A percentile compares a stretch with the other conserved stretches of the same genome.
phyloP scores from a whole-genome alignment of 1,140 invertebrate genomes.

The Tetraneura akinire region DNA sequence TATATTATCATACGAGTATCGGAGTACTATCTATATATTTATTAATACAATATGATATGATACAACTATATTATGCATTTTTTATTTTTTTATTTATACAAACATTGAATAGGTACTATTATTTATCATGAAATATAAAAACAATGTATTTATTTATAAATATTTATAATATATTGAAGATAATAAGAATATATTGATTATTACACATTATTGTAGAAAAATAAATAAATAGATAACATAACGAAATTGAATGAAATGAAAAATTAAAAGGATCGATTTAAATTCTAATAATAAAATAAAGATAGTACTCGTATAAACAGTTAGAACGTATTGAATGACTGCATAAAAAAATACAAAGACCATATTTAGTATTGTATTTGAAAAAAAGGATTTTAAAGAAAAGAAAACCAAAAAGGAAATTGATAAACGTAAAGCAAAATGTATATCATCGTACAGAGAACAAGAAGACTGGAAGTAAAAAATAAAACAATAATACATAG shows the following conservation, averaged over 20 bases:
- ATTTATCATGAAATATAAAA: too few species aligned
- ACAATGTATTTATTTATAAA: too few species aligned
- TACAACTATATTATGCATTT: neutral
- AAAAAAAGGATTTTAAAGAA: conserved; percentile 21
- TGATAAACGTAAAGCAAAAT: conserved; percentile 16
- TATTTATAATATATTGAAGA: neutral
- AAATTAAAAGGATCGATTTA: conserved; percentile 5
- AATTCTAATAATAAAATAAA: conserved; percentile 17
- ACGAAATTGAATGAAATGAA: neutral
- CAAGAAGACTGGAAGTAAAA: neutral
- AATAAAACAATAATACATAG: neutral
- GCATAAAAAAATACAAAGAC: neutral
- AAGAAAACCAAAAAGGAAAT: conserved; percentile 13
- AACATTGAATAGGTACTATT: too few species aligned
- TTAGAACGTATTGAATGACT: conserved; percentile 16
- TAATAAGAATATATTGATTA: conserved; percentile 13
- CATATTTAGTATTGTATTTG: neutral
- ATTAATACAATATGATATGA: too few species aligned
- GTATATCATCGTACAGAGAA: neutral
- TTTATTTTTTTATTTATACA: too few species aligned
- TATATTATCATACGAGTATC: too few species aligned
- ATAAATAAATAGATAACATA: conserved; percentile 8
- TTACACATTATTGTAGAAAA: neutral
- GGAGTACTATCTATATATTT: too few species aligned
- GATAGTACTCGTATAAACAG: conserved; percentile 25